These are phyloP conservation scores for Brachyrhaphis roseni DNA, from an alignment of 2,797 vertebrate species.

Conservation along the genomic window DNA sequence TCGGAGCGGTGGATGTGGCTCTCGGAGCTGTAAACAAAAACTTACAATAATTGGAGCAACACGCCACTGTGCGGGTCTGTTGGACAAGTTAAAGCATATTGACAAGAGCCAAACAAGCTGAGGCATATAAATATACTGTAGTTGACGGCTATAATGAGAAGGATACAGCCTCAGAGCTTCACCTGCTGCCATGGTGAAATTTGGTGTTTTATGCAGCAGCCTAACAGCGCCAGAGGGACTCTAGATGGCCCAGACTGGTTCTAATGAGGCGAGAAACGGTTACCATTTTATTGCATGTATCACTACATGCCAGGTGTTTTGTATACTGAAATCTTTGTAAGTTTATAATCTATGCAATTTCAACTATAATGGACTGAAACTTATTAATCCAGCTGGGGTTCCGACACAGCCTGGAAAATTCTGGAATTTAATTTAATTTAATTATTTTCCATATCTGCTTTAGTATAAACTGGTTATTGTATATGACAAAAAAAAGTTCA, in stretches of 20 bases:
- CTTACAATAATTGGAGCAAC: conserved; percentile 29
- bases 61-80: conserved; percentile 41
- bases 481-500: neutral
- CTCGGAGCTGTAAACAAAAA: conserved; percentile 47
- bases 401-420: neutral
- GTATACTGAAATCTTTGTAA: conserved; percentile 16
- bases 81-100: conserved; percentile 18
- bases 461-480: neutral
- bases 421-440: neutral
- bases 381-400: neutral
- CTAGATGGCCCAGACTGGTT: conserved; percentile 24
- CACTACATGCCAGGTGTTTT: conserved; percentile 11
- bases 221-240: conserved; percentile 26
- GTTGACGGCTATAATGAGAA: conserved; percentile 24
- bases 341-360: conserved; percentile 1
- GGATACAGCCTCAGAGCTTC: conserved; percentile 31
- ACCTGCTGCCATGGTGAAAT: conserved; percentile 37
- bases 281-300: conserved; percentile 36
- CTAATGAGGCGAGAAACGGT: neutral
- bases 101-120: conserved; percentile 30
- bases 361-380: neutral
- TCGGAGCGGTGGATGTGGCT: conserved; percentile 27
- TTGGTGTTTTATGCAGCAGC: conserved; percentile 32
- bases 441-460: neutral
- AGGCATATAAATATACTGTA: conserved; percentile 19